These are phyloP conservation scores for Drosophila mettleri DNA, from an alignment of 2,888 invertebrate species.

Conservation along the genomic window DNA sequence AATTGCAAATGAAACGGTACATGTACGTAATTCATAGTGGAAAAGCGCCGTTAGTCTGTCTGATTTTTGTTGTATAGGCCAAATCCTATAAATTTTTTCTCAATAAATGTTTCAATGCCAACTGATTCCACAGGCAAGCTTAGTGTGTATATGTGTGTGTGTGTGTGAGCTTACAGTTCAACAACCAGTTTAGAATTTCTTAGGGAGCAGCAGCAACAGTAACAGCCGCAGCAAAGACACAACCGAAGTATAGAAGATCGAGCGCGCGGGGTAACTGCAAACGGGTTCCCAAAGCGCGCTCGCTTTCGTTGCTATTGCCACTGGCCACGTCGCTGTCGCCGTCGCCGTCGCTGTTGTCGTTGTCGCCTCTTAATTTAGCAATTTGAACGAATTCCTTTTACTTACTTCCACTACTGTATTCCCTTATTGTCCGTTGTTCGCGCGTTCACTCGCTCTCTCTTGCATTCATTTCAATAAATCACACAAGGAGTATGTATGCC, in stretches of 20 bases:
- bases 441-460: constrained; percentile 18
- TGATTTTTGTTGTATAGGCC: background rate
- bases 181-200: constrained; percentile 77
- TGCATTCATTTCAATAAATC: constrained; percentile 71
- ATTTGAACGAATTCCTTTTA: constrained; percentile 65
- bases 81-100: constrained; percentile 29
- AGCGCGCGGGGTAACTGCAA: constrained; percentile 36
- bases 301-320: constrained; percentile 68
- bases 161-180: constrained; percentile 58
- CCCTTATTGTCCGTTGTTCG: constrained; percentile 32
- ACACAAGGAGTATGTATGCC: constrained; percentile 50
- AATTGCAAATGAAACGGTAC: constrained; percentile 15
- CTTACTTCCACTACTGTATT: constrained; percentile 19
- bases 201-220: constrained; percentile 46
- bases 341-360: constrained; percentile 7
- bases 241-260: constrained; percentile 1
- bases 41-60: constrained; percentile 55
- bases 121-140: constrained; percentile 44
- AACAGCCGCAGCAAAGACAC: constrained; percentile 16
- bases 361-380: constrained; percentile 70
- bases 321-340: constrained; percentile 20
- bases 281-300: constrained; percentile 69
- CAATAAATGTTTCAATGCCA: constrained; percentile 52
- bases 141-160: constrained; percentile 14
- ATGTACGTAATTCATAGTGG: constrained; percentile 40